Conservation (phyloP, 2,797 vertebrate species). For the Chelmon rostratus region DNA sequence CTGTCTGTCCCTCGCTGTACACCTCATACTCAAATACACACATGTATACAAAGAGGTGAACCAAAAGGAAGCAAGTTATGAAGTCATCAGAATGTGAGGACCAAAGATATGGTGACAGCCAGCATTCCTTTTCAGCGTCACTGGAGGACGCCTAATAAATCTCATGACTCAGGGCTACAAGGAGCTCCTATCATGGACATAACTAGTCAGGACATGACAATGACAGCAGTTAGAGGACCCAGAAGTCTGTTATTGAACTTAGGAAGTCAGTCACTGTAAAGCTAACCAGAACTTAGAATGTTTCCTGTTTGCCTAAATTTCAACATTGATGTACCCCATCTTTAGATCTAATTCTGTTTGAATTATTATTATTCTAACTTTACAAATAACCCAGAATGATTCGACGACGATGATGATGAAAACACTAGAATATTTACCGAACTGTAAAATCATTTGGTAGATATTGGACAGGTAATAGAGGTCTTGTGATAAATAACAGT, state of each 20-base stretch:
- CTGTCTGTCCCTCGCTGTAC: not conserved
- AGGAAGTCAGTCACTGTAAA: not conserved
- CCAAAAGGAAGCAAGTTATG: constrained; percentile 43
- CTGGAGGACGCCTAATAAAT: constrained; percentile 29
- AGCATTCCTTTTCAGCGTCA: constrained; percentile 30
- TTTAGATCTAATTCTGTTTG: not conserved
- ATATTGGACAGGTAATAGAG: no score
- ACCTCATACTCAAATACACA: constrained; percentile 16
- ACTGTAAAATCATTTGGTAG: not conserved
- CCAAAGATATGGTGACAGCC: constrained; percentile 41
- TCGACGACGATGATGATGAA: not conserved
- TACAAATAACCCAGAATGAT: not conserved
- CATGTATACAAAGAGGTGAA: constrained; percentile 16
- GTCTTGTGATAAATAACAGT: no score
- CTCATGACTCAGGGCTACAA: constrained; percentile 35
- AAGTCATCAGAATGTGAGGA: constrained; percentile 45
- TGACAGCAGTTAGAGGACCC: not conserved
- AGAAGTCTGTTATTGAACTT: not conserved
- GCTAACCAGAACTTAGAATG: not conserved
- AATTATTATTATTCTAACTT: no score
- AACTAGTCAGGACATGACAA: not conserved
- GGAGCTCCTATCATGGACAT: constrained; percentile 1
- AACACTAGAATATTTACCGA: not conserved
- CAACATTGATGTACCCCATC: not conserved
- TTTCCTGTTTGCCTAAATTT: not conserved